These are phyloP conservation scores for Eurosta solidaginis DNA, from an alignment of 1,140 invertebrate genomes.

Conservation along the genomic window DNA sequence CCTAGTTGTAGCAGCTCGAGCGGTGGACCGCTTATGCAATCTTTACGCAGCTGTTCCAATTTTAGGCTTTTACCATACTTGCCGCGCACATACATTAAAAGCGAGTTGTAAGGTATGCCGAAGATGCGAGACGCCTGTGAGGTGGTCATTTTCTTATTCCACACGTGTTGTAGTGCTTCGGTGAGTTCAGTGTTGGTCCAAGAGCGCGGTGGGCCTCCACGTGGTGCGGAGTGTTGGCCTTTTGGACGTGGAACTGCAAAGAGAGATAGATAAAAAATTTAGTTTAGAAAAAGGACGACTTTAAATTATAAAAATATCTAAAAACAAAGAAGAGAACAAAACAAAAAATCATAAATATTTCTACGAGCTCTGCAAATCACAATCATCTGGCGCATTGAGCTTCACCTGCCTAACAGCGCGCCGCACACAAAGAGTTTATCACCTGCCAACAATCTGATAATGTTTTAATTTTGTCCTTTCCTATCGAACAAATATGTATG, in stretches of 20 bases:
- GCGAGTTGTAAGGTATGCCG: slow-evolving; percentile 88
- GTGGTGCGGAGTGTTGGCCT: slow-evolving; percentile 84
- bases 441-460: slow-evolving; percentile 45
- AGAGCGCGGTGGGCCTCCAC: slow-evolving; percentile 83
- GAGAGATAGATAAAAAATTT: slow-evolving; percentile 21
- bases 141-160: slow-evolving; percentile 94
- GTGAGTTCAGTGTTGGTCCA: slow-evolving; percentile 90
- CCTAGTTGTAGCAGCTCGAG: slow-evolving; percentile 73
- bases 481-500: no score
- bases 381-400: not conserved
- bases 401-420: slow-evolving; percentile 28
- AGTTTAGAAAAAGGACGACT: no score
- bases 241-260: slow-evolving; percentile 72
- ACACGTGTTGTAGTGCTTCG: slow-evolving; percentile 85
- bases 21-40: slow-evolving; percentile 76
- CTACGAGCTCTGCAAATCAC: not conserved
- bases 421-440: slow-evolving; percentile 43
- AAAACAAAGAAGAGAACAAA: not conserved
- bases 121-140: slow-evolving; percentile 87
- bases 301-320: no score
- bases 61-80: slow-evolving; percentile 90
- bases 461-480: slow-evolving; percentile 54
- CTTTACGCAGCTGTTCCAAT: slow-evolving; percentile 82
- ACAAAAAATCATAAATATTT: not conserved
- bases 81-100: slow-evolving; percentile 89